These are phyloP conservation scores for Sinodicranocentrus sp. DNA, from an alignment of 2,888 invertebrate species.

Conservation along the genomic window DNA sequence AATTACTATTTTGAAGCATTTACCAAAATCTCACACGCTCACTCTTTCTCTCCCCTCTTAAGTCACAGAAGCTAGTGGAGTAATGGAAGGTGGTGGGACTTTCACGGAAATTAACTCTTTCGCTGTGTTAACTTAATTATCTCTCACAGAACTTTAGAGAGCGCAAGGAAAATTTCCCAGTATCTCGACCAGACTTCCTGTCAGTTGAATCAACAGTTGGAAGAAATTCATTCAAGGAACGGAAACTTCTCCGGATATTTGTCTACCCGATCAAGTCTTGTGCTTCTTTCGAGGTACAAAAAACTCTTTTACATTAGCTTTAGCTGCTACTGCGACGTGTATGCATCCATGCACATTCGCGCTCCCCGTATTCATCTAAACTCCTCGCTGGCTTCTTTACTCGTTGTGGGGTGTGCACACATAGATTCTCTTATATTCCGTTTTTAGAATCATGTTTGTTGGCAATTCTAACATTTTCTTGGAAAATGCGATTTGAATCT, in stretches of 20 bases:
- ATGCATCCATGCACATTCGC: not conserved
- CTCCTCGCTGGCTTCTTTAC: not conserved
- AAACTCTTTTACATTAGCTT: not conserved
- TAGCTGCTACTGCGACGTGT: not conserved
- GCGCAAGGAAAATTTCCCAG: slow-evolving; percentile 57
- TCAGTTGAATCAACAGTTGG: slow-evolving; percentile 66
- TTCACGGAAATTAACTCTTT: slow-evolving; percentile 68
- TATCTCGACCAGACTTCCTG: slow-evolving; percentile 64
- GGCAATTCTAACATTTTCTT: slow-evolving; percentile 29
- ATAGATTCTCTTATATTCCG: slow-evolving; percentile 10
- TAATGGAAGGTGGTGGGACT: slow-evolving; percentile 52
- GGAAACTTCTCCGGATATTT: slow-evolving; percentile 80
- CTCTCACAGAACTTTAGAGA: slow-evolving; percentile 66
- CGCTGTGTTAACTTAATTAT: slow-evolving; percentile 69
- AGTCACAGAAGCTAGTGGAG: not conserved
- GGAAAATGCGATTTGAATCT: slow-evolving; percentile 60
- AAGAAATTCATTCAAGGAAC: slow-evolving; percentile 55
- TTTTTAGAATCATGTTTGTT: slow-evolving; percentile 32
- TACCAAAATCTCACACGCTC: slow-evolving; percentile 38
- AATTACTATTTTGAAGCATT: slow-evolving; percentile 65
- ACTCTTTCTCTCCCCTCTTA: slow-evolving; percentile 4
- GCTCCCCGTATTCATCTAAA: not conserved
- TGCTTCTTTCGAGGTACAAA: slow-evolving; percentile 84
- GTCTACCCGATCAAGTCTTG: slow-evolving; percentile 95
- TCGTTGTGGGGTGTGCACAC: not conserved